Conservation (phyloP, 2,113 vertebrate species). For the Cyprichromis sp. region DNA sequence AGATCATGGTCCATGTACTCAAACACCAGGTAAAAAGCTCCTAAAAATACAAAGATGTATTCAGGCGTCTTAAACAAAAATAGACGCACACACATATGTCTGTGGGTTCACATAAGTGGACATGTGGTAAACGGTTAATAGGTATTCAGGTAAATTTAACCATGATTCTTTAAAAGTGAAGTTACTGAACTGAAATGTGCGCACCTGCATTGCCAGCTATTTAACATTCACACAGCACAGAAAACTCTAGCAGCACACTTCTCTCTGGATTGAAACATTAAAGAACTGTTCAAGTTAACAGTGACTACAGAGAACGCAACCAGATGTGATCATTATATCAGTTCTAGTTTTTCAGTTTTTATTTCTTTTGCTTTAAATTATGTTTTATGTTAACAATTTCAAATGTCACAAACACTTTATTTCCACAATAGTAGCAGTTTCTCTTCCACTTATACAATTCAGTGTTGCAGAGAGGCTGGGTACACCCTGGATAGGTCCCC, state of each 20-base stretch:
- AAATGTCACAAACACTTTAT: background rate
- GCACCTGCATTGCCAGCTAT: background rate
- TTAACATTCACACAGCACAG: background rate
- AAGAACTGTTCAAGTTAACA: background rate
- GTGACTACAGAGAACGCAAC: background rate
- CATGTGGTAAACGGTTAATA: background rate
- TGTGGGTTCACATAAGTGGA: background rate
- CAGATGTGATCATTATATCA: background rate
- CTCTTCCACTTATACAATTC: background rate
- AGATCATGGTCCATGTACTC: slow-evolving; percentile 99
- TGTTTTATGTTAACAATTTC: background rate
- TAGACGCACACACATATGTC: background rate
- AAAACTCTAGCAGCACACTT: background rate
- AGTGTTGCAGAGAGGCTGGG: fast-evolving
- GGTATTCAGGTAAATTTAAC: background rate
- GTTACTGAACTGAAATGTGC: background rate
- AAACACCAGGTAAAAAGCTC: slow-evolving; percentile 98
- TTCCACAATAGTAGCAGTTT: background rate
- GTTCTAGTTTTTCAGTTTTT: background rate
- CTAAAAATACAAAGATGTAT: slow-evolving; percentile 24
- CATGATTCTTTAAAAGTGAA: background rate
- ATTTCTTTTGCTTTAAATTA: background rate
- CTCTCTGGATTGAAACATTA: background rate
- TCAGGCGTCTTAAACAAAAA: background rate
- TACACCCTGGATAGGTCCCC: background rate